Conservation (phyloP, 2,888 invertebrate genomes). For the Liodrosophila aerea region DNA sequence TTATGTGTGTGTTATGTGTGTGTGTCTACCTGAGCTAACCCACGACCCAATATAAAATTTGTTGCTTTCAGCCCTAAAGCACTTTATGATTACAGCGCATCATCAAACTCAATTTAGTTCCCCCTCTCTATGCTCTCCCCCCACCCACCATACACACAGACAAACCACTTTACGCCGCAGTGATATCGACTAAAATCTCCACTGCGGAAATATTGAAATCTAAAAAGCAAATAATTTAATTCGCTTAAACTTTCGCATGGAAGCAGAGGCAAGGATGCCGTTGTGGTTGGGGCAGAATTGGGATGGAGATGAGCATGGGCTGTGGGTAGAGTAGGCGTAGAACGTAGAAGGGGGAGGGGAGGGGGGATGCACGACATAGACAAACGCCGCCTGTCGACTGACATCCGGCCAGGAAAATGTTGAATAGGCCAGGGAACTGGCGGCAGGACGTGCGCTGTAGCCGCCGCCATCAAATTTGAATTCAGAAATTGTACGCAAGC, state of each 20-base stretch:
- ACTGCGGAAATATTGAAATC: constrained; percentile 79
- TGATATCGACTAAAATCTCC: constrained; percentile 72
- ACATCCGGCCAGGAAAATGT: constrained; percentile 53
- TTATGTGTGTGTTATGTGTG: constrained; percentile 6
- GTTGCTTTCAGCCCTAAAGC: constrained; percentile 51
- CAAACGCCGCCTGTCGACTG: constrained; percentile 64
- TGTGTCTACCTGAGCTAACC: constrained; percentile 34
- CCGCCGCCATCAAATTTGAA: constrained; percentile 74
- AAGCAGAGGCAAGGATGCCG: constrained; percentile 1
- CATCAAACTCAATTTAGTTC: constrained; percentile 71
- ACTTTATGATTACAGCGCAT: constrained; percentile 75
- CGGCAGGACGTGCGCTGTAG: constrained; percentile 49
- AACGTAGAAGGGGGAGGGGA: constrained; percentile 23
- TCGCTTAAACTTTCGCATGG: constrained; percentile 66
- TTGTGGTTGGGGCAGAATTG: constrained; percentile 1
- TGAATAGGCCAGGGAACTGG: constrained; percentile 15
- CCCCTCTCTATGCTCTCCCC: constrained; percentile 13
- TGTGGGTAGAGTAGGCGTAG: constrained; percentile 2
- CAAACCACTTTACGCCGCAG: constrained; percentile 46
- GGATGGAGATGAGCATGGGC: not conserved
- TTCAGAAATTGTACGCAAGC: constrained; percentile 34
- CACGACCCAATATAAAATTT: constrained; percentile 26
- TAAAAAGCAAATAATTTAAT: constrained; percentile 79
- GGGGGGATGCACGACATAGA: constrained; percentile 55
- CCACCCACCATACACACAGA: constrained; percentile 1